Base-by-base conservation (phyloP, 1,140 invertebrate genomes). In the Nasonia longicornis region DNA sequence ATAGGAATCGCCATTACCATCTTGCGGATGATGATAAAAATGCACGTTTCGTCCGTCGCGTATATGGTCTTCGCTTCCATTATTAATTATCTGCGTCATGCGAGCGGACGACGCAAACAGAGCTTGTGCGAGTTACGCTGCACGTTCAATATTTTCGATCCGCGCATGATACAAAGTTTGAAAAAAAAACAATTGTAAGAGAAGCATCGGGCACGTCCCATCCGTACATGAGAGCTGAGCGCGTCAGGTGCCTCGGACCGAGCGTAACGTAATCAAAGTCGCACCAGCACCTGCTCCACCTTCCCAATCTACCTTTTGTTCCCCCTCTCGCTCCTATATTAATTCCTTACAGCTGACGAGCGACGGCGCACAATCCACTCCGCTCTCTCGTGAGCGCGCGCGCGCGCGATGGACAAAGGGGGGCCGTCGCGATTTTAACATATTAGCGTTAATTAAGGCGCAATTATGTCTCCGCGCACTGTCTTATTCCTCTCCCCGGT, bases 391-490 rank as follows among this genome's bases (percentile, higher is more conserved):
- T 42, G 35, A 7, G 7, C 20, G 6, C 20, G 16, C 52, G 16
- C 16, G 52, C 48, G 16, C 16, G 20, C 48, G 52, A 58, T 58
- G 52, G 52, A 35, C 71, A 14, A 45, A 48, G 71, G 78, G 63
- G 64, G 84, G 35, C 72, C 58, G 84, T 86, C 86, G 85, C 86
- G 88, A 89, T 88, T 89, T 82, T 89, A 89, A 87, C 88, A 89
- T 89, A 89, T 89, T 89, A 89, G 88, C 87, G 85, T 89, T 89
- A 89, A 89, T 89, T 89, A 88, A 89, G 88, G 87, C 86, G 88
- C 86, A 89, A 89, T 89, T 89, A 89, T 89, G 88, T 89, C 88
- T 85, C 88, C 87, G 85, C 16, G 52, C 20, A 58, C 52, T 58
- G 52, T 58, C 52, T 58, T 58, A 7, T 58, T 35, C 7, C 20